A percentile compares a stretch with the other conserved stretches of the same genome.
phyloP scores from a whole-genome alignment of 1,140 invertebrate genomes.

The Frieseomelitta varia region DNA sequence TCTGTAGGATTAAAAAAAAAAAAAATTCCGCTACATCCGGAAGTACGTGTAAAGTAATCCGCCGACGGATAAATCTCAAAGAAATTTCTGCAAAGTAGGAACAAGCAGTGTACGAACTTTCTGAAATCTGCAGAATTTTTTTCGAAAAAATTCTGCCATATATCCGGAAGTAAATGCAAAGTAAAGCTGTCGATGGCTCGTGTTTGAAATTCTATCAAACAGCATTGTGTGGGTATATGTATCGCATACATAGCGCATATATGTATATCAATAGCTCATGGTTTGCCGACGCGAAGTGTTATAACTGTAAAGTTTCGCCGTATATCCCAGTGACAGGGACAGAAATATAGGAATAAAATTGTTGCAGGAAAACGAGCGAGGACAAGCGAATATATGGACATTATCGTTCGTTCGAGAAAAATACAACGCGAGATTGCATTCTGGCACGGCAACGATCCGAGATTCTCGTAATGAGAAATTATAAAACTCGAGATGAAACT shows the following conservation, averaged over 20 bases:
- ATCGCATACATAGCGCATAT: not conserved
- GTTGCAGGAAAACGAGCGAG: not conserved
- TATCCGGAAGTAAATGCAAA: not conserved
- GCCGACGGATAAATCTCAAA: too few species aligned
- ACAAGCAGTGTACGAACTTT: too few species aligned
- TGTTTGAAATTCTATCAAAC: not conserved
- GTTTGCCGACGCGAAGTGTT: not conserved
- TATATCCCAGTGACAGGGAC: not conserved
- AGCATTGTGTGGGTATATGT: not conserved
- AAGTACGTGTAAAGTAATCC: too few species aligned
- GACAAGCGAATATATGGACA: slow-evolving; percentile 1
- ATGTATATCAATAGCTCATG: not conserved
- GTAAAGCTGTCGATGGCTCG: not conserved
- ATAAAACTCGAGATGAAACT: not conserved
- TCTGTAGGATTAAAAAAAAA: too few species aligned
- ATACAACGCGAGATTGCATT: slow-evolving; percentile 11
- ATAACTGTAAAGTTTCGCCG: not conserved
- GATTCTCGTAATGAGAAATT: slow-evolving; percentile 5
- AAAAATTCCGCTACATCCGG: too few species aligned
- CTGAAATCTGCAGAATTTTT: not conserved
- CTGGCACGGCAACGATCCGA: not conserved
- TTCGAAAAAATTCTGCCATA: not conserved
- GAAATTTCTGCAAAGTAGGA: too few species aligned
- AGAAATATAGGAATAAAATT: slow-evolving; percentile 22
- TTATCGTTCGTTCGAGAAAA: not conserved